These are phyloP conservation scores for Drosophila bifasciata DNA, from an alignment of 1,140 invertebrate species.

Conservation along the genomic window DNA sequence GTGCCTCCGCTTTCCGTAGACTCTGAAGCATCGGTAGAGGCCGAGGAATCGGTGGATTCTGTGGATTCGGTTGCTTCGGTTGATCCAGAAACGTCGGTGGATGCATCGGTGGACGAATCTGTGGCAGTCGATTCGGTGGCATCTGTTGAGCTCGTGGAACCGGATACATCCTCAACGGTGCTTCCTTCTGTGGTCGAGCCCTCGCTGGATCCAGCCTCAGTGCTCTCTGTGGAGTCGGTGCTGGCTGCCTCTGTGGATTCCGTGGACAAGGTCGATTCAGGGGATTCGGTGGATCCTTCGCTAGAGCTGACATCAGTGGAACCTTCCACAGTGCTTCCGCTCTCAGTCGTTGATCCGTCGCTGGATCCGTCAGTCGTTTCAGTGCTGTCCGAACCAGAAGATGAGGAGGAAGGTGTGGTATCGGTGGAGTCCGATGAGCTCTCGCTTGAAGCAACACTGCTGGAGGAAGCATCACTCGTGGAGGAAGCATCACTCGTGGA, in stretches of 20 bases:
- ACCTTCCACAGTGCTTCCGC: slow-evolving; percentile 12
- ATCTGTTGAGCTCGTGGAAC: slow-evolving; percentile 46
- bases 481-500: background rate
- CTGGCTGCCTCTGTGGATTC: slow-evolving; percentile 26
- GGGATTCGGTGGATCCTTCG: slow-evolving; percentile 18
- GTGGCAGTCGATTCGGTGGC: slow-evolving; percentile 44
- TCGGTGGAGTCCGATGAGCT: background rate
- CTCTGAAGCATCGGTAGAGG: slow-evolving; percentile 39
- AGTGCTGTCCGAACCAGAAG: slow-evolving; percentile 10
- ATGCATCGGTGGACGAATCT: slow-evolving; percentile 15
- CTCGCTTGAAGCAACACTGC: slow-evolving; percentile 9
- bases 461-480: slow-evolving; percentile 16
- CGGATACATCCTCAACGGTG: slow-evolving; percentile 39
- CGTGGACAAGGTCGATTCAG: slow-evolving; percentile 11
- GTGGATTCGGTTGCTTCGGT: slow-evolving; percentile 25
- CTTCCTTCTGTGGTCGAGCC: slow-evolving; percentile 53
- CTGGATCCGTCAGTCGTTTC: slow-evolving; percentile 16
- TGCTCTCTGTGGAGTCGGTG: slow-evolving; percentile 42
- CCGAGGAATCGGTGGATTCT: slow-evolving; percentile 43
- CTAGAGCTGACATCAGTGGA: slow-evolving; percentile 14
- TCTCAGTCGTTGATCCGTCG: slow-evolving; percentile 36
- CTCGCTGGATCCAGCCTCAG: slow-evolving; percentile 28
- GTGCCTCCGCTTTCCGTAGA: slow-evolving; percentile 47
- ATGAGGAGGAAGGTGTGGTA: background rate
- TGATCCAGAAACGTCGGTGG: slow-evolving; percentile 39